Base-by-base conservation (phyloP, 2,797 vertebrate genomes). In the Anableps anableps region DNA sequence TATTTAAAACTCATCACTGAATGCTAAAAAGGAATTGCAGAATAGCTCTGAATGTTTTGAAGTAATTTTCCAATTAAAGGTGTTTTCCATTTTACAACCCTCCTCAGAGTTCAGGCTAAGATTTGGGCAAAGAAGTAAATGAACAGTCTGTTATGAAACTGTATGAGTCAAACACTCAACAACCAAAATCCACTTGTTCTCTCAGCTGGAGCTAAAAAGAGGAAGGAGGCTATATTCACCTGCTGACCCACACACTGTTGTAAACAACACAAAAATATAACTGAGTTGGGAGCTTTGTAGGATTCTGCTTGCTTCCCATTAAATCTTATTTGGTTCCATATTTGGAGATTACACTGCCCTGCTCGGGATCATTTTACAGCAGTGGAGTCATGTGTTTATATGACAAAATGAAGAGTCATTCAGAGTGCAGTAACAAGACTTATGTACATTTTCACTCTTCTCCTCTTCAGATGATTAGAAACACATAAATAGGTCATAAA, bases 321-420 rank as follows among this genome's bases (percentile, higher is more conserved):
- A 53, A 75, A 78, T 86, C 88, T 84, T 7, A 77, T 88, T 72
- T 83, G 76, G 87, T 80, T 86, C 92, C 92, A 91, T 93, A 92
- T 94, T 91, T 90, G 92, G 92, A 89, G 78, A 71, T 86, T 26
- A 13, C 19, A 70, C 82, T 34, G 72, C 23, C 38, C 92, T 90
- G 87, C 53, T 53, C 9, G 88, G 47, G 51, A 74, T 89, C 85
- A 76, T 53, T 21, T 81, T 4, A 8, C 60, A 7, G 41, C 43
- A 66, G 66, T 83, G 82, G 80, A 89, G 84, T 89, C 79, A 23
- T 88, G 50, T 93, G 92, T 94, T 94, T 93, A 92, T 84, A 88
- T 90, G 89, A 92, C 83, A 76, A 83, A 29, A 51, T 11, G 62
- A 81, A 76, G 83, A 89, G 84, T 91, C 88, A 88, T 68, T 80